These are phyloP conservation scores for Calidris pygmaea DNA, from an alignment of 2,113 vertebrate species.

Conservation along the genomic window DNA sequence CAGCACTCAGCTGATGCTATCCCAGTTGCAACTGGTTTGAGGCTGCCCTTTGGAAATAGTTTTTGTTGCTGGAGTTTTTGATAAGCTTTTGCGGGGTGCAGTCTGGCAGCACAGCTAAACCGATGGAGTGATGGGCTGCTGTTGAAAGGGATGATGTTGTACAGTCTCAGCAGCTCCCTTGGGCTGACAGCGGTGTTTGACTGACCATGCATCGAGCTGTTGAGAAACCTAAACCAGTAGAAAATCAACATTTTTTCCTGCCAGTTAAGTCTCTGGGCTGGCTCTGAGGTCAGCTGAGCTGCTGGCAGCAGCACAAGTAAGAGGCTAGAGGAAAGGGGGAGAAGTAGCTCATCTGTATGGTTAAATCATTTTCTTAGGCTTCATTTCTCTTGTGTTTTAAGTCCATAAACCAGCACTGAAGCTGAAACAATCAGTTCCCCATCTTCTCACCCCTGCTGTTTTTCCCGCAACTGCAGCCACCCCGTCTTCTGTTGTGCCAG, in stretches of 20 bases:
- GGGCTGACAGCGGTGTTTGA: neutral
- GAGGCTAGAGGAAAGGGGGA: neutral
- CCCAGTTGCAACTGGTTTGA: neutral
- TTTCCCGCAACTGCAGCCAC: neutral
- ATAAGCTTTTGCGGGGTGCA: neutral
- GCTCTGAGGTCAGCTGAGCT: neutral
- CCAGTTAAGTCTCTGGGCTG: neutral
- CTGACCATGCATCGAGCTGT: rapidly evolving
- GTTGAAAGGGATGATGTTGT: neutral
- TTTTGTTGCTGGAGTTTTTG: neutral
- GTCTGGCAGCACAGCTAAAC: neutral
- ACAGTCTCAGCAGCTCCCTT: neutral
- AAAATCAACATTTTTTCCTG: neutral
- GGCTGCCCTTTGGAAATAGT: neutral
- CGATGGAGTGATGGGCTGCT: neutral
- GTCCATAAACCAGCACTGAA: neutral
- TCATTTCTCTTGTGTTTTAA: neutral
- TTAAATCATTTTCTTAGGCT: neutral
- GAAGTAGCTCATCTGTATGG: neutral
- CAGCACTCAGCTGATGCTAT: neutral
- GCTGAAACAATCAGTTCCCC: neutral
- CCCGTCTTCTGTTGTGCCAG: rapidly evolving
- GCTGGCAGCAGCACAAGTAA: neutral
- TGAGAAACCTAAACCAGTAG: neutral
- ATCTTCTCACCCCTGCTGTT: neutral